These are phyloP conservation scores for Parnassius mnemosyne DNA, from an alignment of 2,888 invertebrate genomes.

Conservation along the genomic window DNA sequence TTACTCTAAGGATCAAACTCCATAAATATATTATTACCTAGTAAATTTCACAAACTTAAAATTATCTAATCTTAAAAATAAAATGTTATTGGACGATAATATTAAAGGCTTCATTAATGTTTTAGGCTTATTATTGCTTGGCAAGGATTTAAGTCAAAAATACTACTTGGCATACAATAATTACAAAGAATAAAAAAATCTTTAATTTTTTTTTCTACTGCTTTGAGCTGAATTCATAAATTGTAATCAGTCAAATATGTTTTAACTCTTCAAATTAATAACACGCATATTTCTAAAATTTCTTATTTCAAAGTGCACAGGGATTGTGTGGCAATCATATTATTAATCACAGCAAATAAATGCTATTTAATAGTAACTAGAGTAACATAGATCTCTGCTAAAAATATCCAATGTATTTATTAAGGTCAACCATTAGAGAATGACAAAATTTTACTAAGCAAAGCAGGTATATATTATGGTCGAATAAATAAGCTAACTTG, in stretches of 20 bases:
- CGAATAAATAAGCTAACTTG: neutral
- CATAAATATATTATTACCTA: constrained; percentile 7
- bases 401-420: constrained; percentile 6
- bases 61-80: constrained; percentile 18
- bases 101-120: constrained; percentile 16
- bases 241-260: too few species aligned
- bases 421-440: neutral
- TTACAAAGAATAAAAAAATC: too few species aligned
- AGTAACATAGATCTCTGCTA: constrained; percentile 5
- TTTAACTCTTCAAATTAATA: too few species aligned
- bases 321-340: too few species aligned
- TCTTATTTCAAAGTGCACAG: too few species aligned
- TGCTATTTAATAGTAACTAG: constrained; percentile 14
- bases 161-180: neutral
- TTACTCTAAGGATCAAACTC: constrained; percentile 10
- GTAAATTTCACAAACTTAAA: constrained; percentile 16
- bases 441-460: too few species aligned
- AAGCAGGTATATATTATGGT: too few species aligned
- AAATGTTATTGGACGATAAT: constrained; percentile 26
- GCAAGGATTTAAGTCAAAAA: constrained; percentile 26
- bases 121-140: constrained; percentile 26
- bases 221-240: too few species aligned
- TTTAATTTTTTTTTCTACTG: too few species aligned
- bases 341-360: constrained; percentile 19
- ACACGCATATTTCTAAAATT: too few species aligned